Evolutionary conservation across 2,888 invertebrate genomes (phyloP).

Genomic region (Ptychoptera albimana): DNA sequence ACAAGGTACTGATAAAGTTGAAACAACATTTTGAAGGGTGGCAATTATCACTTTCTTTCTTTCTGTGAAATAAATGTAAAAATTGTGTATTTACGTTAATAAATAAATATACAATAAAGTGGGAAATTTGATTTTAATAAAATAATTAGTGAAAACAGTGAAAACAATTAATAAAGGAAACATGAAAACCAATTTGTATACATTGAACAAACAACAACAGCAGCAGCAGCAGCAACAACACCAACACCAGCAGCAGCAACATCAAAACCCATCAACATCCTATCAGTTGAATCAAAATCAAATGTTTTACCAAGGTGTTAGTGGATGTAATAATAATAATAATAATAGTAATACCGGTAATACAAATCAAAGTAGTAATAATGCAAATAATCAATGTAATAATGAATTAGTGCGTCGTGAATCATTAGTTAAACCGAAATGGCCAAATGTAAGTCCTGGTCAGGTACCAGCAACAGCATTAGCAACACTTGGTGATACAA

Average conservation of each 20-base stretch:
- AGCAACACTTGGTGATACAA: constrained; percentile 18
- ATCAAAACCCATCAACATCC: not conserved
- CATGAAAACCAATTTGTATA: not conserved
- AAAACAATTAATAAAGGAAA: too few species aligned
- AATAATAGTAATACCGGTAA: too few species aligned
- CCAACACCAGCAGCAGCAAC: constrained; percentile 1
- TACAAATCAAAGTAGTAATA: not conserved
- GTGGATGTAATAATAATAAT: not conserved
- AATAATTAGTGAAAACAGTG: too few species aligned
- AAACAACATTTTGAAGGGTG: too few species aligned
- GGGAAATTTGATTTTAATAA: too few species aligned
- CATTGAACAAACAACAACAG: constrained; percentile 1
- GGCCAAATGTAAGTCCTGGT: constrained; percentile 30
- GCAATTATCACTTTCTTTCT: too few species aligned
- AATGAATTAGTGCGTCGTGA: constrained; percentile 20
- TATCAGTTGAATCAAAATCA: not conserved
- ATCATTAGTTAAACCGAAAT: constrained; percentile 29
- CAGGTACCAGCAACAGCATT: constrained; percentile 26
- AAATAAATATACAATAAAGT: too few species aligned
- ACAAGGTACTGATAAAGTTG: too few species aligned
- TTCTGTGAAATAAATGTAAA: too few species aligned
- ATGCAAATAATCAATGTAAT: not conserved
- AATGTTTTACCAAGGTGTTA: not conserved
- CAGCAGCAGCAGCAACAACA: not conserved
- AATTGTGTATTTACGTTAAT: too few species aligned